Base-by-base conservation (phyloP, 2,797 vertebrate genomes). In the Hafferia zeledoni region DNA sequence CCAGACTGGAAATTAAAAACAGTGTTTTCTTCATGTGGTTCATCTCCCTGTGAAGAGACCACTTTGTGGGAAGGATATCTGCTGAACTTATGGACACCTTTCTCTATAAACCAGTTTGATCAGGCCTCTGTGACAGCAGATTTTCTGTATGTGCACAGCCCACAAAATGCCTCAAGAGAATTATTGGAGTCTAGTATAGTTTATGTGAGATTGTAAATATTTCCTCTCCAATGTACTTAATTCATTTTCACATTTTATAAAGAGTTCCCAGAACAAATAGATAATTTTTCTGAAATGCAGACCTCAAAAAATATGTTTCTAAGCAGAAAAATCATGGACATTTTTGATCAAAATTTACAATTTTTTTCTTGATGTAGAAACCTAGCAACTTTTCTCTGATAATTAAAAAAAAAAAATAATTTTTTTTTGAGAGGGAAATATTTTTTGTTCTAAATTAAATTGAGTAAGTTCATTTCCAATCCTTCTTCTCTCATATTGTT, bases 371-470 rank as follows among this genome's bases (percentile, higher is more conserved):
- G 13, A 31, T 3, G n/a, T 9, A 50, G 27, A 59, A 74, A 43
- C 4, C 2, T 30, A 65, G 18, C 2, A 49, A 3, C 19, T 56
- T 67, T 59, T 59, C 33, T 56, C 23, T 47, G 18, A 37, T 41
- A 0, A 20, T n/a, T n/a, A n/a, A n/a, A n/a, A n/a, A n/a, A n/a
- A n/a, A n/a, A n/a, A n/a, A n/a, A n/a, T n/a, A n/a, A n/a, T n/a
- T n/a, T n/a, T n/a, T n/a, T 3, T 35, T 27, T 50, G 27, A 12
- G 30, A 67, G 2, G 1, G 11, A 8, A 17, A 25, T 2, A 7
- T 11, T 52, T 71, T 86, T 60, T 4, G 10, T 46, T 39, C 13
- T 61, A 23, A 28, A 64, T 39, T 28, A 56, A 52, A 74, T 30
- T 33, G 4, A 61, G 17, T 15, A 81, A 28, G 2, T 47, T 87